phyloP scores from a whole-genome alignment of 2,113 vertebrate genomes.

The Phycodurus eques region DNA sequence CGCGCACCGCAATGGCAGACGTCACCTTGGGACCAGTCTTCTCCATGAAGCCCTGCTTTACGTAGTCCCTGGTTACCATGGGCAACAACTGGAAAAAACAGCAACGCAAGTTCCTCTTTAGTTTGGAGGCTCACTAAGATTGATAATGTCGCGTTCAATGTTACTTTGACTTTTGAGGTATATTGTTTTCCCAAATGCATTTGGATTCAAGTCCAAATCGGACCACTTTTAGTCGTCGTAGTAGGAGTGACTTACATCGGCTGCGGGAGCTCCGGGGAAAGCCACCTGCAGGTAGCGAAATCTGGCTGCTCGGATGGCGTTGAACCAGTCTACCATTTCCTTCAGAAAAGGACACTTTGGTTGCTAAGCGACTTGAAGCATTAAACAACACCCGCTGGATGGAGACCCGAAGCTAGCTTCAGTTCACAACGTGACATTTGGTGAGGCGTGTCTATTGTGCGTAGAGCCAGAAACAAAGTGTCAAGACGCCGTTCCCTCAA shows the following conservation, averaged over 20 bases:
- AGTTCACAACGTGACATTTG: neutral
- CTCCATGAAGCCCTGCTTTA: slow-evolving; percentile 88
- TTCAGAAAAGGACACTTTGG: slow-evolving; percentile 40
- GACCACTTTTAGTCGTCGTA: neutral
- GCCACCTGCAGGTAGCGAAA: slow-evolving; percentile 81
- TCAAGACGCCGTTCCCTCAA: too few species aligned
- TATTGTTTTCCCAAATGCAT: too few species aligned
- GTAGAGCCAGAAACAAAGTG: too few species aligned
- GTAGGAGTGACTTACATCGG: slow-evolving; percentile 47
- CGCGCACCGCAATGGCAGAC: too few species aligned
- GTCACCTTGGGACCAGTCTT: slow-evolving; percentile 87
- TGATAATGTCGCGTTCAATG: too few species aligned
- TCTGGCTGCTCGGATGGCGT: slow-evolving; percentile 82
- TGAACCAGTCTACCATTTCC: slow-evolving; percentile 95
- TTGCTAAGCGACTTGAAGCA: neutral
- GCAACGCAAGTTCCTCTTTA: neutral
- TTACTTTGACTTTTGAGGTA: too few species aligned
- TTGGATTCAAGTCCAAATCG: too few species aligned
- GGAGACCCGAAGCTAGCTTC: neutral
- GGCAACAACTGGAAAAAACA: slow-evolving; percentile 74
- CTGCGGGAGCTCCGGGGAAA: slow-evolving; percentile 56
- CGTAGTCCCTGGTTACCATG: slow-evolving; percentile 82
- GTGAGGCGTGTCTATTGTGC: too few species aligned
- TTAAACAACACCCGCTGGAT: neutral
- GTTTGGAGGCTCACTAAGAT: too few species aligned